These are phyloP conservation scores for Chaetops frenatus DNA, from an alignment of 2,113 vertebrate genomes.

Conservation along the genomic window DNA sequence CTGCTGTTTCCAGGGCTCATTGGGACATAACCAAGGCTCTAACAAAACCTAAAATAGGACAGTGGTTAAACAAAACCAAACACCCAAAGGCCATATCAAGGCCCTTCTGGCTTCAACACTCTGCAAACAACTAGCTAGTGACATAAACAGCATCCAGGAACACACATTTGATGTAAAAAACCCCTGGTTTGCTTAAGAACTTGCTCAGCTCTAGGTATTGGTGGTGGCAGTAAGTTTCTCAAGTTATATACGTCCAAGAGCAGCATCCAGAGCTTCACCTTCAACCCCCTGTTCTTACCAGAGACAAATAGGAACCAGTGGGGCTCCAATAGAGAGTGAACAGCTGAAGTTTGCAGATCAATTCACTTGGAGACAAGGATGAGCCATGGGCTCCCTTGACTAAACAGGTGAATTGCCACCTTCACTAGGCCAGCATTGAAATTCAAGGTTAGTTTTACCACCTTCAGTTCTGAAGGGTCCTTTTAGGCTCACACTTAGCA, in stretches of 20 bases:
- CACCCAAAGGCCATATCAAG: neutral
- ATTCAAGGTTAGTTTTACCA: neutral
- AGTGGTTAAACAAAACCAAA: neutral
- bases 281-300: neutral
- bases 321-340: neutral
- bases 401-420: neutral
- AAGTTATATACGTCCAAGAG: neutral
- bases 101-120: neutral
- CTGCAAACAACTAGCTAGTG: neutral
- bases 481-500: neutral
- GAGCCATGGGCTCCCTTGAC: neutral
- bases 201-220: neutral
- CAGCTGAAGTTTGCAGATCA: neutral
- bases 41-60: neutral
- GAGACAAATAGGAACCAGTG: neutral
- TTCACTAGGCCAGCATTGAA: neutral
- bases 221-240: neutral
- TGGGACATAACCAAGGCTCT: neutral
- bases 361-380: fast-evolving
- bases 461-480: neutral
- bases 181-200: neutral
- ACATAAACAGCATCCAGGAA: neutral
- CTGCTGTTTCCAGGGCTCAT: neutral
- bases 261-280: neutral
- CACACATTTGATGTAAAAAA: neutral